Conservation (phyloP, 92 coral and sea anemone genomes). For the Paramuricea clavata region DNA sequence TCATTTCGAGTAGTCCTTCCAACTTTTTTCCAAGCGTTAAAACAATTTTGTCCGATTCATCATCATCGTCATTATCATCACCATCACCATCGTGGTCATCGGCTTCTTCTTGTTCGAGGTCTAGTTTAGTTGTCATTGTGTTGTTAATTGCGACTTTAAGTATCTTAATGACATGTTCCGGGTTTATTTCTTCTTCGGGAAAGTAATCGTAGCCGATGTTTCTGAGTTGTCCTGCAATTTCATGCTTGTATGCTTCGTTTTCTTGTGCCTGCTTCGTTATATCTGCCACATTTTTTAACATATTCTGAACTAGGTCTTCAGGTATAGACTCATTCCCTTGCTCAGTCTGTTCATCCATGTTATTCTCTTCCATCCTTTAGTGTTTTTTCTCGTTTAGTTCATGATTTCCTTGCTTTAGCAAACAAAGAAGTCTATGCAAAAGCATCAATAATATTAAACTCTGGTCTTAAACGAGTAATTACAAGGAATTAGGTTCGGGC, state of each 20-base stretch:
- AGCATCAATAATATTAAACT: too few relatives aligned
- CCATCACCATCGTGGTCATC: too few relatives aligned
- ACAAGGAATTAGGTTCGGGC: neutral
- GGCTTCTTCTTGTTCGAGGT: neutral
- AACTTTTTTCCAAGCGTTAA: neutral
- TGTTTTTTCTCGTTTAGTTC: too few relatives aligned
- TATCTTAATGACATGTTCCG: conserved; percentile 13
- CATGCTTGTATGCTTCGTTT: neutral
- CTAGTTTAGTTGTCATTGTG: conserved; percentile 12
- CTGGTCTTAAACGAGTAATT: neutral
- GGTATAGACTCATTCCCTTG: neutral
- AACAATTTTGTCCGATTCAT: conserved; percentile 8
- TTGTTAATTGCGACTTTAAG: neutral
- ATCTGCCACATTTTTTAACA: neutral
- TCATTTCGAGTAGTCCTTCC: neutral
- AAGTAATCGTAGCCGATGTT: conserved; percentile 7
- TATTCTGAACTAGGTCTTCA: neutral
- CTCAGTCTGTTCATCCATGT: neutral
- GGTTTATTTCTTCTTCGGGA: neutral
- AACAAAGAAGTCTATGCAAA: too few relatives aligned
- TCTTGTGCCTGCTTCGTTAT: neutral
- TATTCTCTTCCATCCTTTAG: neutral
- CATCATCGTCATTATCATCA: neutral
- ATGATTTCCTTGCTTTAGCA: too few relatives aligned
- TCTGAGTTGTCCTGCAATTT: conserved; percentile 13